Evolutionary conservation across 1,140 invertebrate species (phyloP).

Genomic region (Drosophila jambulina): DNA sequence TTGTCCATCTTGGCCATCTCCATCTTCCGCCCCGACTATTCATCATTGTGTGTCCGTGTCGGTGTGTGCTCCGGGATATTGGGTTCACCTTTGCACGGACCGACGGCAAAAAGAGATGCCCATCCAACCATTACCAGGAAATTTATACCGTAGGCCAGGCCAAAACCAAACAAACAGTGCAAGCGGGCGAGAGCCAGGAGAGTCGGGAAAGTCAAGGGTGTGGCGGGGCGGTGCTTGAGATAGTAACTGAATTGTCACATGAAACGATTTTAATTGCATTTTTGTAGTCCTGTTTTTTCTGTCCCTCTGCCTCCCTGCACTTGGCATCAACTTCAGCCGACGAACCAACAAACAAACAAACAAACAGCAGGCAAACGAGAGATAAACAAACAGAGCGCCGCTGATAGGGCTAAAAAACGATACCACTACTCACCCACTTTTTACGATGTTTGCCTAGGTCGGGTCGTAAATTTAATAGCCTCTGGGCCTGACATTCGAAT

Average conservation of each 20-base stretch:
- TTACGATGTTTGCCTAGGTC: slow-evolving; percentile 19
- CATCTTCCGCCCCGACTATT: slow-evolving; percentile 30
- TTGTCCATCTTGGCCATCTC: slow-evolving; percentile 25
- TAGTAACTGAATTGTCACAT: slow-evolving; percentile 70
- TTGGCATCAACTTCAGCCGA: slow-evolving; percentile 48
- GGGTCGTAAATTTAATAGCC: slow-evolving; percentile 70
- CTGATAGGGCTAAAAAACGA: slow-evolving; percentile 49
- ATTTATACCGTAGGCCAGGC: slow-evolving; percentile 42
- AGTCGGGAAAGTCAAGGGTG: background rate
- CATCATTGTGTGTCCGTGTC: slow-evolving; percentile 27
- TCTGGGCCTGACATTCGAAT: slow-evolving; percentile 41
- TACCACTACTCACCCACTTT: slow-evolving; percentile 17
- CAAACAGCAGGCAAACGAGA: slow-evolving; percentile 23
- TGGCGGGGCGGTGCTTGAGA: background rate
- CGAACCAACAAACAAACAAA: slow-evolving; percentile 25
- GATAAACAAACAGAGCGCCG: slow-evolving; percentile 49
- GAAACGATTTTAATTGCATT: slow-evolving; percentile 78
- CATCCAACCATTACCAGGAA: slow-evolving; percentile 38
- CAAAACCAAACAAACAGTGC: slow-evolving; percentile 22
- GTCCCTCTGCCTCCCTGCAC: slow-evolving; percentile 20
- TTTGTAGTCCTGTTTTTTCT: slow-evolving; percentile 50
- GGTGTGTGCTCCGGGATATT: slow-evolving; percentile 14
- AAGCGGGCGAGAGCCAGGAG: background rate
- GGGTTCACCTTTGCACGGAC: slow-evolving; percentile 47
- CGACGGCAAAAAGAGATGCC: slow-evolving; percentile 15